Evolutionary conservation across 1,140 invertebrate genomes (phyloP), one percentile per base, ranked within the genome.

Genomic region (Cylas formicarius): DNA sequence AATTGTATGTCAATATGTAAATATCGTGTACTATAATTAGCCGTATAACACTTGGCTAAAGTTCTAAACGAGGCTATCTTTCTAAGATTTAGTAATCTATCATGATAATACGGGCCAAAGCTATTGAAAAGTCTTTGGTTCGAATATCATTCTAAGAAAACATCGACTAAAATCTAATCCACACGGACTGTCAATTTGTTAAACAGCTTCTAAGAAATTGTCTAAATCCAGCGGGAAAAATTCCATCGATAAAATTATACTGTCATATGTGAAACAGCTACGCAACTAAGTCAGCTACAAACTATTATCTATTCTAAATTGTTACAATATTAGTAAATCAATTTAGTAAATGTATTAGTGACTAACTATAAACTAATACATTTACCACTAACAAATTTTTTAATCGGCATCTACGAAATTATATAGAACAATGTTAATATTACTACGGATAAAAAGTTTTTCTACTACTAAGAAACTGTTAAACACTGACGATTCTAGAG

Each of bases 401-500:
- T 38, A 26, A 26, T 29, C 43, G 37, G 33, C 39, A 6, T 27
- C 37, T 46, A 35, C 39, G n/a, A 26, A 32, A n/a, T n/a, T n/a
- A n/a, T n/a, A n/a, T n/a, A n/a, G n/a, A n/a, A n/a, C n/a, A n/a
- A n/a, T n/a, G n/a, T n/a, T n/a, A n/a, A n/a, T n/a, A n/a, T n/a
- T n/a, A n/a, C n/a, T n/a, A n/a, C n/a, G n/a, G n/a, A n/a, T n/a
- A n/a, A n/a, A n/a, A n/a, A 13, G 3, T 39, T 24, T 17, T 17
- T 26, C 13, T 44, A 17, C 48, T 44, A 44, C 44, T 44, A 31
- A 38, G 54, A 46, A 46, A 47, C 52, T 52, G 54, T 57, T 59
- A 58, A 61, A 62, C 56, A 60, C 44, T 45, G 40, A 55, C 44
- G 53, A 53, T n/a, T n/a, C n/a, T n/a, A n/a, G n/a, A n/a, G n/a